Conservation (phyloP, 2,797 vertebrate genomes). For the Catamblyrhynchus diadema region DNA sequence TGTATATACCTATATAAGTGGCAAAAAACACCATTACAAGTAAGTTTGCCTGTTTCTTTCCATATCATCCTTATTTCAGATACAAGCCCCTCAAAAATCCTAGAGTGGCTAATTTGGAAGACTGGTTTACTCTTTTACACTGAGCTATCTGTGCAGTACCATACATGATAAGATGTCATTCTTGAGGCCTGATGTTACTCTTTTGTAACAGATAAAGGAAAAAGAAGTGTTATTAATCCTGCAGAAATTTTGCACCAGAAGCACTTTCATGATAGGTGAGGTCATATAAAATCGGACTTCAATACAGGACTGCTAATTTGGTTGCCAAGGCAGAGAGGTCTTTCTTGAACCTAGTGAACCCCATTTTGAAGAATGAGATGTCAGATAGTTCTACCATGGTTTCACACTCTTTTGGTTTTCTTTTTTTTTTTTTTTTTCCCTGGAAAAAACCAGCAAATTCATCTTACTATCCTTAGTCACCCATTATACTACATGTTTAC, state of each 20-base stretch:
- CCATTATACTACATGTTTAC: background rate
- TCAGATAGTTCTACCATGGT: background rate
- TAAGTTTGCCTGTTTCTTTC: background rate
- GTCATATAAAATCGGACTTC: background rate
- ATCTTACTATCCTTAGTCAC: background rate
- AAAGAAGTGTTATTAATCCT: background rate
- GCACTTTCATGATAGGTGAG: background rate
- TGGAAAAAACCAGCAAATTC: background rate
- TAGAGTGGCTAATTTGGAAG: background rate
- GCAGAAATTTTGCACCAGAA: background rate
- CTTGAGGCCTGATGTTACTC: background rate
- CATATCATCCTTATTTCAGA: background rate
- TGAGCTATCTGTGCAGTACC: background rate
- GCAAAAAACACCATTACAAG: background rate
- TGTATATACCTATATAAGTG: background rate
- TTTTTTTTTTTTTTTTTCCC: fast-evolving
- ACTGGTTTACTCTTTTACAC: background rate
- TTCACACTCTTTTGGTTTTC: background rate
- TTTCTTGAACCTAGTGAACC: background rate
- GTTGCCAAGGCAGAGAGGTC: background rate
- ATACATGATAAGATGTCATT: background rate
- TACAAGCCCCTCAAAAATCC: background rate
- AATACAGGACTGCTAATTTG: background rate
- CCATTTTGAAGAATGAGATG: background rate
- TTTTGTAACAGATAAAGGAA: background rate